Conservation (phyloP, 2,797 vertebrate genomes). For the Coendou prehensilis region DNA sequence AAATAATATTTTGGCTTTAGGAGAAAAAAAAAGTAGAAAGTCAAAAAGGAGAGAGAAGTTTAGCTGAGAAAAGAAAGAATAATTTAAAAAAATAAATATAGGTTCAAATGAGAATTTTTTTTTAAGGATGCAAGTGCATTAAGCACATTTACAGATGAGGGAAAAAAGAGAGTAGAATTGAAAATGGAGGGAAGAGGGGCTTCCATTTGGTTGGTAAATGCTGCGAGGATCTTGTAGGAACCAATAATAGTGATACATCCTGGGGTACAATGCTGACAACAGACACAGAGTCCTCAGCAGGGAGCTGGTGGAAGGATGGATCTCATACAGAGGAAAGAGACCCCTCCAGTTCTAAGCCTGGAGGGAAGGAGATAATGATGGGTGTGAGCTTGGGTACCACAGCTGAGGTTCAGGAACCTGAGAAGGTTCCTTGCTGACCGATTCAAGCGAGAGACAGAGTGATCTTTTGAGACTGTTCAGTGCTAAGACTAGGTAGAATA, state of each 20-base stretch:
- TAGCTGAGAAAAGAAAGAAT: neutral
- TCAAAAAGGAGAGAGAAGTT: neutral
- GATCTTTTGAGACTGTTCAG: neutral
- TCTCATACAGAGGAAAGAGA: neutral
- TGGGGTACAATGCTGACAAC: neutral
- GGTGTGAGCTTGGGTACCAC: neutral
- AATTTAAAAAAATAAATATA: neutral
- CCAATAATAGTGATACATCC: neutral
- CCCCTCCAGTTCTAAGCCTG: neutral
- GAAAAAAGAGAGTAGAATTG: neutral
- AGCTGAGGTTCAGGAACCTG: neutral
- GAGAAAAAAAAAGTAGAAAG: neutral
- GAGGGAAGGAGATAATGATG: neutral
- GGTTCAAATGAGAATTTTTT: neutral
- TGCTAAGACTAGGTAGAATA: neutral
- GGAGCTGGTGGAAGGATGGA: neutral
- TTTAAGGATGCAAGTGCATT: neutral
- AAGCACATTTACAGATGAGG: neutral
- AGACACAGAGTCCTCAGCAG: neutral
- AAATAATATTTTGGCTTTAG: constrained; percentile 55
- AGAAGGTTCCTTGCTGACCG: neutral
- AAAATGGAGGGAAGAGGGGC: neutral
- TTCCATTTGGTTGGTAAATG: neutral
- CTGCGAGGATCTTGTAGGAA: neutral
- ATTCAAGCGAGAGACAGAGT: neutral